Evolutionary conservation across 2,888 invertebrate genomes (phyloP).

Genomic region (Dendrolimus houi): DNA sequence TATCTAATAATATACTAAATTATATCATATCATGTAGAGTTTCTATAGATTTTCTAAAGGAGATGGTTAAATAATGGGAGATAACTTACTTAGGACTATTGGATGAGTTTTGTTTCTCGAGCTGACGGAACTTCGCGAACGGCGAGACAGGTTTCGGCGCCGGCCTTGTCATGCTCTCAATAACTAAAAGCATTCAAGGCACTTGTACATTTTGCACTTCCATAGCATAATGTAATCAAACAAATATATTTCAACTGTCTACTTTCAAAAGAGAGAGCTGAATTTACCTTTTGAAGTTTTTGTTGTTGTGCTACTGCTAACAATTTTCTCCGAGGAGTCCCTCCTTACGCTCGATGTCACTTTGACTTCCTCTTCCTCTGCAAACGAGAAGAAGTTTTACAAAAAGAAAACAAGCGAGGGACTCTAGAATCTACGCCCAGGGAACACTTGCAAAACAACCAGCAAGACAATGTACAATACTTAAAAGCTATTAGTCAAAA

Average conservation of each 20-base stretch:
- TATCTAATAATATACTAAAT: conserved; percentile 20
- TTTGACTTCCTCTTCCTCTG: conserved; percentile 66
- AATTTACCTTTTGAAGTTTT: conserved; percentile 75
- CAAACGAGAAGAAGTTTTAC: conserved; percentile 19
- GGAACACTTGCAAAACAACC: conserved; percentile 50
- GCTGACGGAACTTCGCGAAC: conserved; percentile 93
- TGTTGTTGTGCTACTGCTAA: conserved; percentile 76
- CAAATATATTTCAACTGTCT: too few relatives aligned
- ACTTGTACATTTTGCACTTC: too few relatives aligned
- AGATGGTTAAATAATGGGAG: conserved; percentile 1
- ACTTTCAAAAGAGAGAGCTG: too few relatives aligned
- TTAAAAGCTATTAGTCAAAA: conserved; percentile 71
- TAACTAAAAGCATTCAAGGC: conserved; percentile 49
- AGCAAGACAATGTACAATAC: conserved; percentile 60
- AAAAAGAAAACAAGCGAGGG: conserved; percentile 4
- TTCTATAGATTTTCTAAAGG: conserved; percentile 7
- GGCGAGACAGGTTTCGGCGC: conserved; percentile 86
- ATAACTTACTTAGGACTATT: conserved; percentile 85
- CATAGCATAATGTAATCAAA: too few relatives aligned
- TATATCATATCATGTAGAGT: conserved; percentile 10
- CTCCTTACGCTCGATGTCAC: conserved; percentile 68
- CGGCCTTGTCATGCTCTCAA: conserved; percentile 67
- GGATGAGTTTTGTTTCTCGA: conserved; percentile 90
- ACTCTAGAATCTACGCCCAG: conserved; percentile 23
- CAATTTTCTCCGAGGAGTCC: conserved; percentile 72